Percentiles rank a stretch among this genome's conserved stretches.
These are phyloP conservation scores for Cryptomyrus ogoouensis DNA, from an alignment of 2,113 vertebrate genomes.

Conservation along the genomic window DNA sequence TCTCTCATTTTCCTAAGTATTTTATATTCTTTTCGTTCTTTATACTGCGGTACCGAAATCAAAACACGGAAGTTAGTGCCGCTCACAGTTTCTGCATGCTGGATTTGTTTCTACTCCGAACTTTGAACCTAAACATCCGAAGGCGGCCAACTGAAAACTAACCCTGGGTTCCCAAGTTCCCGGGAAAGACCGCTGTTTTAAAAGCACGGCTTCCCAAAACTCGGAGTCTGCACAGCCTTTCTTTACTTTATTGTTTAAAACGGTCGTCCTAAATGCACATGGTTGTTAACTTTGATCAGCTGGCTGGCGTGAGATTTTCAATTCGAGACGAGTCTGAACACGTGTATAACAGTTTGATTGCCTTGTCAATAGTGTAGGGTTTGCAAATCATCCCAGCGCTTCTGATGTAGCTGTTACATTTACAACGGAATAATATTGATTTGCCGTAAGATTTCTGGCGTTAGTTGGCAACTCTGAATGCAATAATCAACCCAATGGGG, in stretches of 20 bases:
- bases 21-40: background rate
- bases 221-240: background rate
- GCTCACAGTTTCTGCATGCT: background rate
- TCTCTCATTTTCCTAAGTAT: slow-evolving; percentile 38
- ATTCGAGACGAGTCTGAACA: too few relatives aligned
- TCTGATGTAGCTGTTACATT: too few relatives aligned
- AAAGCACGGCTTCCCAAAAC: background rate
- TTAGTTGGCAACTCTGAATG: background rate
- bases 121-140: background rate
- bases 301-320: background rate
- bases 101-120: background rate
- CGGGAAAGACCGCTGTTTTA: background rate
- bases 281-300: background rate
- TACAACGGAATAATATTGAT: too few relatives aligned
- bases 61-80: background rate
- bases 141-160: slow-evolving; percentile 8
- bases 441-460: too few relatives aligned
- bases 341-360: too few relatives aligned
- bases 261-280: background rate
- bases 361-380: too few relatives aligned
- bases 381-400: too few relatives aligned
- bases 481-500: background rate
- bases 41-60: background rate
- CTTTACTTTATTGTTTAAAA: background rate
- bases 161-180: background rate